Conservation (phyloP, 2,113 vertebrate genomes). For the Poeciliopsis prolifica region DNA sequence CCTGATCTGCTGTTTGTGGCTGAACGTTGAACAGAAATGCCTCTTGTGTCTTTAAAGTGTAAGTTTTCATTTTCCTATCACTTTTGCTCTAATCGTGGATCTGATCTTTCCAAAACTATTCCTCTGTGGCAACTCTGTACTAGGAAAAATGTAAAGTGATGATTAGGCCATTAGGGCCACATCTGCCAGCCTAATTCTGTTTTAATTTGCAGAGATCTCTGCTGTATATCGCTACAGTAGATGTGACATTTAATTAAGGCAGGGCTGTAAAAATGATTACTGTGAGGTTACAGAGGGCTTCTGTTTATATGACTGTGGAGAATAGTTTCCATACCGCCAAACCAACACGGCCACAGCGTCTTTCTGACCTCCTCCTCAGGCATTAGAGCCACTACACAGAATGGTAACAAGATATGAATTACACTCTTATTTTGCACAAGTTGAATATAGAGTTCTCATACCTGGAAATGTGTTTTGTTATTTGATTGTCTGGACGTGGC, state of each 20-base stretch:
- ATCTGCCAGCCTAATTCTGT: constrained; percentile 79
- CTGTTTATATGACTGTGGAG: constrained; percentile 34
- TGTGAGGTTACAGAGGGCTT: constrained; percentile 31
- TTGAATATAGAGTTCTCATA: neutral
- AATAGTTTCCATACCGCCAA: constrained; percentile 30
- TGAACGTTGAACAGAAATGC: constrained; percentile 39
- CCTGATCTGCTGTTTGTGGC: constrained; percentile 27
- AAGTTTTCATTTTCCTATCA: neutral
- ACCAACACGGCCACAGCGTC: constrained; percentile 32
- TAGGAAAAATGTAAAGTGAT: constrained; percentile 68
- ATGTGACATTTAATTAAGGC: constrained; percentile 77
- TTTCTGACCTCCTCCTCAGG: constrained; percentile 6
- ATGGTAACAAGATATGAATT: neutral
- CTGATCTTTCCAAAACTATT: constrained; percentile 50
- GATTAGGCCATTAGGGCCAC: constrained; percentile 80
- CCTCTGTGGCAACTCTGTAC: constrained; percentile 51
- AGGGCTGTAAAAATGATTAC: constrained; percentile 67
- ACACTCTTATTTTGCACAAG: neutral
- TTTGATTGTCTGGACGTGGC: constrained; percentile 5
- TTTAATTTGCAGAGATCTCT: constrained; percentile 74
- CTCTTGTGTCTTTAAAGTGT: constrained; percentile 50
- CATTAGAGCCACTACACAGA: constrained; percentile 17
- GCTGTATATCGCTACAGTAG: constrained; percentile 58
- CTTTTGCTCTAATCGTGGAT: constrained; percentile 24
- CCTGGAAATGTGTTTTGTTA: constrained; percentile 6